Evolutionary conservation across 37 sponge, comb jelly and placozoan genomes (phyloP).

Genomic region (Bolinopsis microptera): DNA sequence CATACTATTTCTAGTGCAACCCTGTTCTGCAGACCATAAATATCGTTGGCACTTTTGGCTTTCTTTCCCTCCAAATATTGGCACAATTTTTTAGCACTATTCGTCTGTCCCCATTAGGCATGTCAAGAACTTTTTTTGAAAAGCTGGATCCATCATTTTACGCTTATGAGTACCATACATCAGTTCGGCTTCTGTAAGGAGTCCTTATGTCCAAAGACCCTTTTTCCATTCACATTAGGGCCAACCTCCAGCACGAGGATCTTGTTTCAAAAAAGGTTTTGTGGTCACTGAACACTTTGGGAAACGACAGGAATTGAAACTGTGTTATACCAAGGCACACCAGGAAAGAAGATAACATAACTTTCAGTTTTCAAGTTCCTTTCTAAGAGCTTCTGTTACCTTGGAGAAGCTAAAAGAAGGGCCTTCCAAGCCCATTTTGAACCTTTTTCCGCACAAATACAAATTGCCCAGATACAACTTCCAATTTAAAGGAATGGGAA

Average conservation of each 20-base stretch:
- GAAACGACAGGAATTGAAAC: background rate
- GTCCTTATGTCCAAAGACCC: background rate
- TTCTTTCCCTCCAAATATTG: background rate
- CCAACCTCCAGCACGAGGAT: background rate
- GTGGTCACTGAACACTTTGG: background rate
- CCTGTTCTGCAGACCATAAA: background rate
- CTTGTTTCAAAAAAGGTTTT: background rate
- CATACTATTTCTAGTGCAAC: conserved; percentile 30
- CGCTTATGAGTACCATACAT: conserved; percentile 10
- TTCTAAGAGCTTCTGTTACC: background rate
- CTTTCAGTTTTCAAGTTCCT: background rate
- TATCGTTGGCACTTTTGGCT: background rate
- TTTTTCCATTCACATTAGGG: background rate
- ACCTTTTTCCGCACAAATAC: background rate
- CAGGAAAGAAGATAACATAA: background rate
- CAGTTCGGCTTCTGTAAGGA: background rate
- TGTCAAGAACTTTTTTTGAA: background rate
- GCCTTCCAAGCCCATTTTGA: background rate
- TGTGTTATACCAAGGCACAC: background rate
- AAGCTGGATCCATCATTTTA: conserved; percentile 23
- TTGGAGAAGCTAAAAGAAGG: background rate
- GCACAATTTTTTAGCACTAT: background rate
- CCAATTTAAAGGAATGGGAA: background rate
- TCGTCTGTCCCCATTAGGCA: background rate
- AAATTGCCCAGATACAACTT: background rate